A percentile compares a stretch with the other conserved stretches of the same genome.
Evolutionary conservation across 2,113 vertebrate species (phyloP).

Genomic region (Eublepharis macularius): DNA sequence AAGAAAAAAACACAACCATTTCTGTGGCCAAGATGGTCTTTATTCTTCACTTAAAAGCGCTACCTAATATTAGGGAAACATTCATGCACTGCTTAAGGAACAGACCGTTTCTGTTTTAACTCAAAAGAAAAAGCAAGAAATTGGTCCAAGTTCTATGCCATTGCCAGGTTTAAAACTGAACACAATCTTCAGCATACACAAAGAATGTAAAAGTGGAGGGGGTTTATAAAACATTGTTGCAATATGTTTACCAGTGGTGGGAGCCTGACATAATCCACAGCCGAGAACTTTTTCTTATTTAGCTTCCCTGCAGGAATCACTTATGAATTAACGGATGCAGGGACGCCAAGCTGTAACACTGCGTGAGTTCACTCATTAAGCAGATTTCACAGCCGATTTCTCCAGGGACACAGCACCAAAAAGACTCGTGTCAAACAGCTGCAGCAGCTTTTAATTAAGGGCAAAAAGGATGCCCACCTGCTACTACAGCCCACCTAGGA

Average conservation of each 20-base stretch:
- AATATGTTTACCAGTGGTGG: neutral
- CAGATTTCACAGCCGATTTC: neutral
- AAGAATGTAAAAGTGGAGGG: neutral
- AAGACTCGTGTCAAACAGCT: neutral
- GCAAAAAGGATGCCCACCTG: neutral
- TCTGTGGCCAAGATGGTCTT: no score
- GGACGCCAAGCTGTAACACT: neutral
- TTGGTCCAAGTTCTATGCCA: neutral
- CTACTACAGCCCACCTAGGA: neutral
- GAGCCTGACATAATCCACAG: neutral
- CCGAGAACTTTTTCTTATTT: neutral
- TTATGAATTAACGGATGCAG: neutral
- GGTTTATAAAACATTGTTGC: neutral
- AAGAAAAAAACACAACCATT: no score
- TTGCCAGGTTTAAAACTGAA: neutral
- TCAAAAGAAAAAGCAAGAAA: neutral
- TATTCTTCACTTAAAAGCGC: no score
- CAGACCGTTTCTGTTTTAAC: neutral
- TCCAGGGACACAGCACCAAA: neutral
- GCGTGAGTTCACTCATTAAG: neutral
- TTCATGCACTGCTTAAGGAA: neutral
- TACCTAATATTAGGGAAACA: neutral
- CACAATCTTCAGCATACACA: neutral
- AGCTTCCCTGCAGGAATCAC: neutral
- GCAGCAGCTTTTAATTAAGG: slow-evolving; percentile 3